Conservation (phyloP, 2,113 vertebrate genomes). For the Rhombomys opimus region DNA sequence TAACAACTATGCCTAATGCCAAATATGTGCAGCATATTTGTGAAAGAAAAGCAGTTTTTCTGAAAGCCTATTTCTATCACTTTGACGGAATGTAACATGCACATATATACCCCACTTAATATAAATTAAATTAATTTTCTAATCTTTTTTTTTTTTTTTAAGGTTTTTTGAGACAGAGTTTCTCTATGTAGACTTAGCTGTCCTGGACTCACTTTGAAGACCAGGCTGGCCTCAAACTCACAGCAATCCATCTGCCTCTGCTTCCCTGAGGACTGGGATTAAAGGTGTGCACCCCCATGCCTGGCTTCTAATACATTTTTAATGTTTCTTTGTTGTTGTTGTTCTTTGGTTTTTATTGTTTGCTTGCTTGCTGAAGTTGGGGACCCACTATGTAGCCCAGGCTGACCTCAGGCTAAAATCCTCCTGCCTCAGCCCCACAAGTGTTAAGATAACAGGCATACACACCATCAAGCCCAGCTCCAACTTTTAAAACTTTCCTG, state of each 20-base stretch:
- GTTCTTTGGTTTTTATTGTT: not conserved
- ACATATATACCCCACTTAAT: not conserved
- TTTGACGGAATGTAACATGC: not conserved
- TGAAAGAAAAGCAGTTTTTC: not conserved
- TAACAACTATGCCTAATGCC: not conserved
- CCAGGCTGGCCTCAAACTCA: no score
- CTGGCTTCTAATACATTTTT: not conserved
- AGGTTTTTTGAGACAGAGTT: no score
- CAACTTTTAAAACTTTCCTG: not conserved
- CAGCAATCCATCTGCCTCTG: no score
- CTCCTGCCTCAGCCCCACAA: not conserved
- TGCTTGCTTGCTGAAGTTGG: not conserved
- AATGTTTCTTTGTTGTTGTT: not conserved
- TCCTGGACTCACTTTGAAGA: no score
- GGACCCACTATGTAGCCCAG: not conserved
- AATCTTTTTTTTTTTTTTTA: not conserved
- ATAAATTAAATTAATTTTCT: conserved; percentile 49
- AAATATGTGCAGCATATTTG: not conserved
- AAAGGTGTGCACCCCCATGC: no score
- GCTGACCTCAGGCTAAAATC: not conserved
- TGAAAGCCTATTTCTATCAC: conserved; percentile 14
- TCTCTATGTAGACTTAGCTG: no score
- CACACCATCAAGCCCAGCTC: not conserved
- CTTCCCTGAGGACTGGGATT: no score
- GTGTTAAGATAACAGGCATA: not conserved